Conservation (phyloP, 2,888 invertebrate species). For the Drosophila picticornis region DNA sequence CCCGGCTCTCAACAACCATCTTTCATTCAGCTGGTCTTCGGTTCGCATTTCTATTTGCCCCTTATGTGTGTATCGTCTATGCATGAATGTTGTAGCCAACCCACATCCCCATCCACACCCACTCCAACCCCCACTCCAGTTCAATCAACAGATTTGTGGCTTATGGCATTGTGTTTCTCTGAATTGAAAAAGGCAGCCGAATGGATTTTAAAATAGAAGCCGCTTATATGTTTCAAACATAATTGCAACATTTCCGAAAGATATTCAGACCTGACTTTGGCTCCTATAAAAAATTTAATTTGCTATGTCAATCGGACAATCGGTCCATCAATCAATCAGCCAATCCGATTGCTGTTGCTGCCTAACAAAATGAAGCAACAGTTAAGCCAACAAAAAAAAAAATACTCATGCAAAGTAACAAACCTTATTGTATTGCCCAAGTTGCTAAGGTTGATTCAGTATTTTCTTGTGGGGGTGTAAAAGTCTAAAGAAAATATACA, state of each 20-base stretch:
- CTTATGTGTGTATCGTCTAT: slow-evolving; percentile 56
- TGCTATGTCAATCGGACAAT: slow-evolving; percentile 5
- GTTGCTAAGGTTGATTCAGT: not conserved
- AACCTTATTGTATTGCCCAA: not conserved
- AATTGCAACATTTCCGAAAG: slow-evolving; percentile 14
- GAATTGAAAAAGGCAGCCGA: slow-evolving; percentile 27
- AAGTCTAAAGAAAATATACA: not conserved
- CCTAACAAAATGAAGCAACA: not conserved
- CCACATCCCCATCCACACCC: not conserved
- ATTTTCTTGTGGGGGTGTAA: not conserved
- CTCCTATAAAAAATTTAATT: slow-evolving; percentile 21
- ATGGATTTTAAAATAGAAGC: slow-evolving; percentile 3
- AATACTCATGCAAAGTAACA: slow-evolving; percentile 1
- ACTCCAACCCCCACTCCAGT: not conserved
- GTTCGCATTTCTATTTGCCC: slow-evolving; percentile 38
- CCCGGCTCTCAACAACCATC: slow-evolving; percentile 17
- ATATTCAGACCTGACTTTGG: not conserved
- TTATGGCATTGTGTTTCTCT: slow-evolving; percentile 36
- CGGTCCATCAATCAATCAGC: slow-evolving; percentile 14
- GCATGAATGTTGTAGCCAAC: slow-evolving; percentile 42
- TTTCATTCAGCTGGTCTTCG: slow-evolving; percentile 45
- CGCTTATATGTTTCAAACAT: slow-evolving; percentile 11
- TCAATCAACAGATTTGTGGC: slow-evolving; percentile 5
- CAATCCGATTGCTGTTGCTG: slow-evolving; percentile 11
- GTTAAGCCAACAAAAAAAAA: not conserved